phyloP scores from a whole-genome alignment of 2,113 vertebrate species.

The Formicarius rufipectus region DNA sequence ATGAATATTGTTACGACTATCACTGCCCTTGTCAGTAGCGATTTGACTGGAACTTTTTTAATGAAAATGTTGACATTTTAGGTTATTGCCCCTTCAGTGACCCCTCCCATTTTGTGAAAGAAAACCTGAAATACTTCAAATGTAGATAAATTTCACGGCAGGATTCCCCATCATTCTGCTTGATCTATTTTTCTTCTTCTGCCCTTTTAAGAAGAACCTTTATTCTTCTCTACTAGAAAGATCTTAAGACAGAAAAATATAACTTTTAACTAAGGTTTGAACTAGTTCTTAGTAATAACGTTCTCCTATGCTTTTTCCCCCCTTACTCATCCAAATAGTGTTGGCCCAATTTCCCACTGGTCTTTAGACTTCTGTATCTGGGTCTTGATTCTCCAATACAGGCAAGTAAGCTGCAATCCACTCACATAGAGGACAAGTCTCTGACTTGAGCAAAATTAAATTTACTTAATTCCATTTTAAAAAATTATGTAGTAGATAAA shows the following conservation, averaged over 20 bases:
- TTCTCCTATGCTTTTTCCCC: background rate
- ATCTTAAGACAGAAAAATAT: background rate
- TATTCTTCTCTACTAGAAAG: background rate
- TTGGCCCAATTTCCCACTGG: background rate
- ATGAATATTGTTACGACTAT: accelerated
- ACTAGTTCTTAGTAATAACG: background rate
- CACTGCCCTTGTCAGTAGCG: background rate
- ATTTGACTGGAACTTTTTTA: background rate
- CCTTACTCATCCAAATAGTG: background rate
- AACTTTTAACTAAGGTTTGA: background rate
- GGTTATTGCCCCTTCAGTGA: background rate
- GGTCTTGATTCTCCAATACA: background rate
- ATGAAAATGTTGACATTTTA: background rate
- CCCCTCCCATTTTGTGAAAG: background rate
- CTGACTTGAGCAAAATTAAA: background rate
- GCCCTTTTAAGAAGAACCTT: background rate
- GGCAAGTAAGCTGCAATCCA: background rate
- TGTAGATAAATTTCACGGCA: background rate
- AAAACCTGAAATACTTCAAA: background rate
- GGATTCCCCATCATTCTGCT: background rate
- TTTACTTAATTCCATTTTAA: background rate
- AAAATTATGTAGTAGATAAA: background rate
- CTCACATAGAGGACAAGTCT: background rate
- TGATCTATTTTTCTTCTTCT: background rate
- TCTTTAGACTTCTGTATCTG: background rate